Percentiles rank a stretch among this genome's conserved stretches.
phyloP scores from a whole-genome alignment of 2,888 invertebrate genomes.

The Himalopsyche anomala region DNA sequence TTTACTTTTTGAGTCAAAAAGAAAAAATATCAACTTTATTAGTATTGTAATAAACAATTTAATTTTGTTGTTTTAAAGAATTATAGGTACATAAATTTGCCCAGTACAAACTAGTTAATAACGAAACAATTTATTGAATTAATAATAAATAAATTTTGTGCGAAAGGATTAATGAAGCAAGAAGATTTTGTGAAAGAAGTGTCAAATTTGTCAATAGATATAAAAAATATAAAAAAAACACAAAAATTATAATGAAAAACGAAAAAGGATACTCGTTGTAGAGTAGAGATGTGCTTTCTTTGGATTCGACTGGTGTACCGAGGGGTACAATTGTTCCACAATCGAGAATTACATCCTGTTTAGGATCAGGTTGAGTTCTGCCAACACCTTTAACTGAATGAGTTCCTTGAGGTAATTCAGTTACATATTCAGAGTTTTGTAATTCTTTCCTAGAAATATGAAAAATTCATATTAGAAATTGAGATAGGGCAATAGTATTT shows the following conservation, averaged over 20 bases:
- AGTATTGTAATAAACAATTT: no score
- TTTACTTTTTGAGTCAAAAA: no score
- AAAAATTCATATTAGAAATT: constrained; percentile 2
- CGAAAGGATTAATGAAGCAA: no score
- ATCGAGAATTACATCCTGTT: constrained; percentile 73
- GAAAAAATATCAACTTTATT: no score
- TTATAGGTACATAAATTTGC: neutral
- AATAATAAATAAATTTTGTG: neutral
- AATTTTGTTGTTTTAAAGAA: neutral
- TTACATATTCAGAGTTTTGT: constrained; percentile 82
- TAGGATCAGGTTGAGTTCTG: constrained; percentile 89
- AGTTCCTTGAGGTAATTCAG: constrained; percentile 86
- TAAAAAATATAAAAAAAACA: no score
- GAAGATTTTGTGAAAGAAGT: no score
- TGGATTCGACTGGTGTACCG: constrained; percentile 78
- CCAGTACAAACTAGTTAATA: neutral
- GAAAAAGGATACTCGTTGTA: constrained; percentile 95
- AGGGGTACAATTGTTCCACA: constrained; percentile 88
- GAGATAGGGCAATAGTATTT: neutral
- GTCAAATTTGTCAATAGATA: no score
- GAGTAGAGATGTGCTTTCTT: constrained; percentile 78
- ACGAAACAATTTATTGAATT: no score
- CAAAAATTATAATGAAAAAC: no score
- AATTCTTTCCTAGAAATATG: constrained; percentile 83
- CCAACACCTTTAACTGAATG: constrained; percentile 95